Evolutionary conservation across 1,140 invertebrate species (phyloP), one percentile per base, ranked within the genome.

Genomic region (Lepidurus couesii): DNA sequence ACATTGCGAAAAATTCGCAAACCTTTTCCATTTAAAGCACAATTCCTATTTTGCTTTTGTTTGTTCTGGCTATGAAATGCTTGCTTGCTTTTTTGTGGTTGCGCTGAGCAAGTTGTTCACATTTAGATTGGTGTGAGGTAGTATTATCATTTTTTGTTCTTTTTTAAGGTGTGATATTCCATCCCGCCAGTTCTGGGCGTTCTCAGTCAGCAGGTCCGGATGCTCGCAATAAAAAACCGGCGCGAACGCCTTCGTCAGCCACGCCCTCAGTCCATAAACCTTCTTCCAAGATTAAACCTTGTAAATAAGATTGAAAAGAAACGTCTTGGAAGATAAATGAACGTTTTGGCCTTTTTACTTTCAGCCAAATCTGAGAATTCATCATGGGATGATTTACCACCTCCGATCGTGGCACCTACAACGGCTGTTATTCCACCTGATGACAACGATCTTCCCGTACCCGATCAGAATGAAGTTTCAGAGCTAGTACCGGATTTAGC

Each of bases 161-260:
- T 21, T 45, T 11, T 24, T 34, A 21, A 79, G 65, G 53, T 77
- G 79, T 53, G 44, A 80, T 78, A 75, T 78, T 77, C 34, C 79
- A 78, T 78, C 77, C 76, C n/a, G 53, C 79, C 24, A 74, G 79
- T 76, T 21, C 80, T 84, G 91, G 88, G 82, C 89, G 91, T 80
- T 92, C 90, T 26, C 90, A 91, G 84, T 92, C 91, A 73, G 89
- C 90, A 80, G 91, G 90, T 78, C 90, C 90, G 11, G 85, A 85
- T 79, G 82, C 83, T 75, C 77, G 77, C 53, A 74, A 44, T 43
- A 45, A 45, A 16, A 78, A 79, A 79, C 43, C 78, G 42, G 42
- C 44, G 16, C 16, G 13, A 65, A 65, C 53, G n/a, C 53, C 53
- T 65, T 75, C 78, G 16, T 44, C 65, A 45, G 74, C 26, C 21